Percentiles rank a stretch among this genome's conserved stretches.
phyloP scores from a whole-genome alignment of 35 echinoderm and acorn worm genomes.

The Lytechinus variegatus region DNA sequence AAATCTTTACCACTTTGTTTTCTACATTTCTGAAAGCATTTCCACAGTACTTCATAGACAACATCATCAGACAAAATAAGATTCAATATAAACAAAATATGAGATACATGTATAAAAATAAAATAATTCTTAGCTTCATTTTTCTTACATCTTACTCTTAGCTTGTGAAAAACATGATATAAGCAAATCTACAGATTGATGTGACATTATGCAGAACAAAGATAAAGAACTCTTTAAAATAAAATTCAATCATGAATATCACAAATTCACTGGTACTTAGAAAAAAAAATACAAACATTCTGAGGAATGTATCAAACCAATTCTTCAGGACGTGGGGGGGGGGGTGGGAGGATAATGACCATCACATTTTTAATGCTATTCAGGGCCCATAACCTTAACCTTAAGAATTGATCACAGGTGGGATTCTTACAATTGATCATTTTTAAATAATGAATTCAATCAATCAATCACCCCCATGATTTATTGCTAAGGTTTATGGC shows the following conservation, averaged over 20 bases:
- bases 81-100: neutral
- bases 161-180: neutral
- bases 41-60: neutral
- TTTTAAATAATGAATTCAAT: neutral
- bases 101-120: neutral
- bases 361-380: neutral
- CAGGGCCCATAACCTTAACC: neutral
- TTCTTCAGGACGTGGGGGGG: neutral
- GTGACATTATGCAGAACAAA: neutral
- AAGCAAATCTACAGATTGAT: neutral
- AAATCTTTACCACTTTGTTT: neutral
- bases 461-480: neutral
- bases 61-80: neutral
- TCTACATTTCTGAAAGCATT: neutral
- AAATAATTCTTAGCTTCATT: neutral
- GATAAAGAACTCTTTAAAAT: neutral
- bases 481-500: neutral
- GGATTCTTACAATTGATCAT: neutral
- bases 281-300: neutral
- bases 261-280: neutral
- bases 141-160: neutral
- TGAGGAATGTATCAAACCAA: neutral
- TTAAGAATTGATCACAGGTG: neutral
- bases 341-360: neutral
- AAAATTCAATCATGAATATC: no score